phyloP scores from a whole-genome alignment of 2,797 vertebrate genomes.

The Cyprinodon diabolis region DNA sequence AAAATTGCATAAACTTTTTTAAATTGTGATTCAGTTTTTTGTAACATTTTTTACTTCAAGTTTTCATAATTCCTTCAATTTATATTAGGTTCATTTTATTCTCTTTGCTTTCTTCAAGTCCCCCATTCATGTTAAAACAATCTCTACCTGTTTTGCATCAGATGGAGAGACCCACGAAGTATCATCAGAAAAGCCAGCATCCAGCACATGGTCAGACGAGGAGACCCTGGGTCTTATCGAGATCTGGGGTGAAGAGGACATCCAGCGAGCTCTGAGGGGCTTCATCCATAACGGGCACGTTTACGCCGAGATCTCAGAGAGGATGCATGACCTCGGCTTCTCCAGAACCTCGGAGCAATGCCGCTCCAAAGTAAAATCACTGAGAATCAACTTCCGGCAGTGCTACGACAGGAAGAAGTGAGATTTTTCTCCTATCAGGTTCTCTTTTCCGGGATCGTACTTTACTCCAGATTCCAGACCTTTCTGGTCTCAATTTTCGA shows the following conservation, averaged over 20 bases:
- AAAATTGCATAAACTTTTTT: not conserved
- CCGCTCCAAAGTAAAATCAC: conserved; percentile 83
- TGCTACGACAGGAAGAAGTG: conserved; percentile 75
- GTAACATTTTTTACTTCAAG: not conserved
- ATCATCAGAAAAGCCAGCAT: conserved; percentile 37
- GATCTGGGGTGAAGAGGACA: conserved; percentile 85
- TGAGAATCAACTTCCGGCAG: conserved; percentile 75
- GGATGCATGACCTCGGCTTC: conserved; percentile 78
- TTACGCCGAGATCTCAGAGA: conserved; percentile 82
- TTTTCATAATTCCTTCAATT: not conserved
- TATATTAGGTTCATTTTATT: not conserved
- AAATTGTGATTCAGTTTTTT: not conserved
- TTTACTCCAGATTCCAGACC: not conserved
- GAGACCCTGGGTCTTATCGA: conserved; percentile 84
- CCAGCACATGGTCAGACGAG: conserved; percentile 79
- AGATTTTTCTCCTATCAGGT: conserved; percentile 9
- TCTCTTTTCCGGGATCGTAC: not conserved
- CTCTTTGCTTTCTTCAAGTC: not conserved
- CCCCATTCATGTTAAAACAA: not conserved
- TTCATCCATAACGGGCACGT: conserved; percentile 83
- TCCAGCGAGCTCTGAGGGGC: conserved; percentile 82
- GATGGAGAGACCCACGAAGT: conserved; percentile 41
- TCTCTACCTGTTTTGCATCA: not conserved
- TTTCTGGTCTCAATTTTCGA: not conserved
- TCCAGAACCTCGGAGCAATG: conserved; percentile 84